Evolutionary conservation across 1,140 invertebrate species (phyloP).

Genomic region (Steinernema khuongi): DNA sequence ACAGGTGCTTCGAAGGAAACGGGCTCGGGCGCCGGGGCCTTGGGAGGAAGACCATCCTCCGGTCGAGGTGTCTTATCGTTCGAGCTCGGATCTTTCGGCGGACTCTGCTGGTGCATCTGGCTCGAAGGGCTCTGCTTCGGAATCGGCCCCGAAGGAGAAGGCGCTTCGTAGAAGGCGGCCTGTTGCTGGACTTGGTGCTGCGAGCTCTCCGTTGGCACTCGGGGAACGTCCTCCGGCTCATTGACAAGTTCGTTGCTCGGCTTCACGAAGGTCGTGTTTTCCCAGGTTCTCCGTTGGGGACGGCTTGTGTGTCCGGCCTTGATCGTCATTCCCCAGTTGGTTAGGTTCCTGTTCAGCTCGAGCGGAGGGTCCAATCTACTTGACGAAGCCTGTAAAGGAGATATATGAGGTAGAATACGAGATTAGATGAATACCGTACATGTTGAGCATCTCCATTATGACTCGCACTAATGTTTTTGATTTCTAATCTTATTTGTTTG

Average conservation of each 20-base stretch:
- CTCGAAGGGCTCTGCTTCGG: background rate
- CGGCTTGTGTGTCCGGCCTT: slow-evolving; percentile 29
- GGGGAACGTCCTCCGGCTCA: slow-evolving; percentile 37
- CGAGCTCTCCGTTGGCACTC: slow-evolving; percentile 21
- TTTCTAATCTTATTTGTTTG: no score
- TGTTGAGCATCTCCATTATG: no score
- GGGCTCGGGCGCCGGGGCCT: background rate
- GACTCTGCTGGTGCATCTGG: slow-evolving; percentile 1
- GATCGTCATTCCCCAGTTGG: slow-evolving; percentile 56
- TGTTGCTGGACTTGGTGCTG: background rate
- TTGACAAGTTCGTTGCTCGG: slow-evolving; percentile 38
- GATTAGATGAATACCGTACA: no score
- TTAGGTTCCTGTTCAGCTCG: slow-evolving; percentile 51
- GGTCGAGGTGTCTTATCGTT: background rate
- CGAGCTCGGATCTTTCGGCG: background rate
- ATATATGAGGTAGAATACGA: slow-evolving; percentile 20
- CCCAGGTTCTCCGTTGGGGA: slow-evolving; percentile 50
- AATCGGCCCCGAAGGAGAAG: background rate
- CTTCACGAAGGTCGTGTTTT: slow-evolving; percentile 38
- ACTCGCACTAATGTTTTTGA: no score
- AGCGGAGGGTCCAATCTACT: slow-evolving; percentile 47
- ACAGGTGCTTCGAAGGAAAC: background rate
- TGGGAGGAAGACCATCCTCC: background rate
- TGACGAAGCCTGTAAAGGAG: slow-evolving; percentile 32
- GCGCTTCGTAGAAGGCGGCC: background rate